phyloP scores from a whole-genome alignment of 64 coral and sea anemone species.

The Cladopsammia gracilis region DNA sequence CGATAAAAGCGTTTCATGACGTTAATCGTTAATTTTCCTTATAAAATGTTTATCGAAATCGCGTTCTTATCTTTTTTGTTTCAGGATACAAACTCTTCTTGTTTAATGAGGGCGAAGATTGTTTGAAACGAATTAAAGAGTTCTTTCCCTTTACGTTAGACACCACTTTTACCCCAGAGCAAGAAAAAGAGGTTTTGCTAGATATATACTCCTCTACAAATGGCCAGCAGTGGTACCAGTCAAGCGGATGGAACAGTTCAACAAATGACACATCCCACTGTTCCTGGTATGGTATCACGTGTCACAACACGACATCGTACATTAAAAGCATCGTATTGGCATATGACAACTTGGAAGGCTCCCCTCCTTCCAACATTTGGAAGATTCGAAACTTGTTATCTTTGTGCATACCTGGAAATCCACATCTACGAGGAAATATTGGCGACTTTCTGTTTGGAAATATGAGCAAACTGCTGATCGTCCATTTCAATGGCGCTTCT shows the following conservation, averaged over 20 bases:
- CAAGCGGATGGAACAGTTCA: conserved; percentile 37
- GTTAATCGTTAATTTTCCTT: too few species aligned
- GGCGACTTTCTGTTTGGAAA: conserved; percentile 46
- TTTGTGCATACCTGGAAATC: conserved; percentile 50
- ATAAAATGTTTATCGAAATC: too few species aligned
- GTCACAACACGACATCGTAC: conserved; percentile 36
- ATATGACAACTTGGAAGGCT: conserved; percentile 43
- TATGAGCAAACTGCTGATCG: conserved; percentile 10
- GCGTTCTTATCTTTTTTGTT: too few species aligned
- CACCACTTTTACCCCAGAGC: conserved; percentile 38
- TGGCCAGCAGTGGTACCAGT: conserved; percentile 21
- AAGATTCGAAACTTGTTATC: conserved; percentile 42
- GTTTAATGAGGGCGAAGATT: conserved; percentile 12
- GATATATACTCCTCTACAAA: conserved; percentile 44
- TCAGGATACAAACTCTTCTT: too few species aligned
- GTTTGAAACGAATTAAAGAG: background rate
- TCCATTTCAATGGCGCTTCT: conserved; percentile 31
- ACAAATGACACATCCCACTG: conserved; percentile 31
- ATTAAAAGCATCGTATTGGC: conserved; percentile 51
- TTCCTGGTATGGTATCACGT: conserved; percentile 60
- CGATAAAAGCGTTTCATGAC: too few species aligned
- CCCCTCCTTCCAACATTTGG: conserved; percentile 22
- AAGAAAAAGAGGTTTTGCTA: conserved; percentile 57
- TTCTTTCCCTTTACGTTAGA: background rate
- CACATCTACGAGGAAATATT: conserved; percentile 13